Percentiles rank a stretch among this genome's conserved stretches.
Conservation (phyloP, 1,140 invertebrate species). For the Bilobella aurantiaca region DNA sequence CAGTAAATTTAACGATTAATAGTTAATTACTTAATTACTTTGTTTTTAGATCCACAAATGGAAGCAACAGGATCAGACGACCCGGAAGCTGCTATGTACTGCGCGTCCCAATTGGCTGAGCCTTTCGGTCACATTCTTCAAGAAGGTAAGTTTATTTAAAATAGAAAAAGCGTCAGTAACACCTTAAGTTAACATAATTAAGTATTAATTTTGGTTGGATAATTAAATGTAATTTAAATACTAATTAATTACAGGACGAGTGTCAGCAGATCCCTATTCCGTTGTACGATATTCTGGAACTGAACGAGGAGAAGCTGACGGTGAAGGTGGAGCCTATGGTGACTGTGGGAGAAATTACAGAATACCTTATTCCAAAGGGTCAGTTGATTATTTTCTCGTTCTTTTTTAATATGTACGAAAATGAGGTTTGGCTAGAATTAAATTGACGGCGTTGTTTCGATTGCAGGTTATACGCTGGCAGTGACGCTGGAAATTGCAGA, state of each 20-base stretch:
- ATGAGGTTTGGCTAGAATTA: too few relatives aligned
- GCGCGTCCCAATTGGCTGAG: slow-evolving; percentile 57
- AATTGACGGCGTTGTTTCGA: too few relatives aligned
- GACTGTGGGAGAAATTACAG: slow-evolving; percentile 46
- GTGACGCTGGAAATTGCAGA: slow-evolving; percentile 49
- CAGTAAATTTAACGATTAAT: neutral
- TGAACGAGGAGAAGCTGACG: slow-evolving; percentile 44
- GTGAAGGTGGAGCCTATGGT: slow-evolving; percentile 47
- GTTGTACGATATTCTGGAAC: slow-evolving; percentile 46
- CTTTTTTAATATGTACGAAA: too few relatives aligned
- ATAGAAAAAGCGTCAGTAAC: neutral
- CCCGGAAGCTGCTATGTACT: slow-evolving; percentile 51
- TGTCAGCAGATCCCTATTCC: slow-evolving; percentile 52
- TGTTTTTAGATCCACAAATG: slow-evolving; percentile 43
- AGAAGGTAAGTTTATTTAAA: slow-evolving; percentile 41
- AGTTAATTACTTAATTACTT: neutral
- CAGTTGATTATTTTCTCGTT: too few relatives aligned
- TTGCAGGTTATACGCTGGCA: slow-evolving; percentile 48
- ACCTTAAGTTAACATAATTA: neutral
- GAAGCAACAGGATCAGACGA: slow-evolving; percentile 45
- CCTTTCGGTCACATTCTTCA: slow-evolving; percentile 55
- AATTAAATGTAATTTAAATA: neutral
- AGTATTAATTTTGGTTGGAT: neutral
- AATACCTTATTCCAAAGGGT: slow-evolving; percentile 43
- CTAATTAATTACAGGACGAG: slow-evolving; percentile 39